Conservation (phyloP, 2,797 vertebrate species). For the Cuculus canorus region DNA sequence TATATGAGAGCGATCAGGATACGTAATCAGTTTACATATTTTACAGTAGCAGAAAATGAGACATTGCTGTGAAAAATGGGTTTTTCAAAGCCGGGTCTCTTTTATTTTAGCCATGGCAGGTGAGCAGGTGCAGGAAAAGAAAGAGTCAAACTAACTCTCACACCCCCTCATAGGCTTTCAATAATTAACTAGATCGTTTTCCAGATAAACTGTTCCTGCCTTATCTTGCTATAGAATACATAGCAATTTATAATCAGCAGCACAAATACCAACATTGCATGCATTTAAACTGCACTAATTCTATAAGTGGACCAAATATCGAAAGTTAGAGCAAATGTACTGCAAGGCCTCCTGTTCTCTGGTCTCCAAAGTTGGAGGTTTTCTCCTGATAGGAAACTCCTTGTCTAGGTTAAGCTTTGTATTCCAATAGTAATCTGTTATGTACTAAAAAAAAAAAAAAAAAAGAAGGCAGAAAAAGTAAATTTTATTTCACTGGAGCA, state of each 20-base stretch:
- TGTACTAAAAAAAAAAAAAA: background rate
- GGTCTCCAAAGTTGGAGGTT: background rate
- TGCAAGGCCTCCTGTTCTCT: background rate
- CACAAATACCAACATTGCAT: conserved; percentile 7
- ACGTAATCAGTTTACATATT: background rate
- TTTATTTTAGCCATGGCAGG: background rate
- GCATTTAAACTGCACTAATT: conserved; percentile 64
- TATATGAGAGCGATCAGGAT: background rate
- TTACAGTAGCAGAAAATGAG: background rate
- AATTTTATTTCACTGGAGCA: conserved; percentile 30
- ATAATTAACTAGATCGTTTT: conserved; percentile 69
- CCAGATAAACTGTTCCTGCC: conserved; percentile 59
- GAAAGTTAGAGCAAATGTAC: background rate
- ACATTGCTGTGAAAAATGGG: background rate
- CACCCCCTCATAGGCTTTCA: background rate
- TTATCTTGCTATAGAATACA: conserved; percentile 58
- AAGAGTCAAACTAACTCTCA: background rate
- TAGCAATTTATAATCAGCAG: conserved; percentile 25
- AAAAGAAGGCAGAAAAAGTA: conserved; percentile 14
- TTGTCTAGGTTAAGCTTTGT: background rate
- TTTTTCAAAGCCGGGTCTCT: background rate
- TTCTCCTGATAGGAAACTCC: background rate
- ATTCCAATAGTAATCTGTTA: conserved; percentile 18
- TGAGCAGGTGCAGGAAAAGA: background rate
- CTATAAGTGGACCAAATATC: conserved; percentile 18